Conservation (phyloP, 2,888 invertebrate genomes). For the Dynastes tityus region DNA sequence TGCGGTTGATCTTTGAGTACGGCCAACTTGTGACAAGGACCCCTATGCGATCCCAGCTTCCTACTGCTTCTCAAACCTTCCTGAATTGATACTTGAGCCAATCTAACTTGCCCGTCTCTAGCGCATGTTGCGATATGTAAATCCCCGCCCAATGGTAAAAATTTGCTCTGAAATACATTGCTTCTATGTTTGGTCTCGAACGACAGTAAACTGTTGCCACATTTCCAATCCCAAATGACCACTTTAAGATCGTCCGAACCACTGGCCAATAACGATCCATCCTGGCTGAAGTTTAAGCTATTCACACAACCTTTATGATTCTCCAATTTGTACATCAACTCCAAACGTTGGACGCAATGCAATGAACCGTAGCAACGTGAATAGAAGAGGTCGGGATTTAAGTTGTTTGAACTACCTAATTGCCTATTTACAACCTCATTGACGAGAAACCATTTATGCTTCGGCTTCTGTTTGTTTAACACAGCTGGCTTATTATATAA, state of each 20-base stretch:
- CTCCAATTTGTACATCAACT: slow-evolving; percentile 83
- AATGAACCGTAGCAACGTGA: slow-evolving; percentile 86
- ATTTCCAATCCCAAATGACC: slow-evolving; percentile 93
- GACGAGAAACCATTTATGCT: slow-evolving; percentile 78
- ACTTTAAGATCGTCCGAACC: slow-evolving; percentile 93
- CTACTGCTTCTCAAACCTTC: slow-evolving; percentile 71
- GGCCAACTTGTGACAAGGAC: slow-evolving; percentile 90
- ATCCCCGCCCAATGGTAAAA: slow-evolving; percentile 85
- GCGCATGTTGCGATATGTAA: slow-evolving; percentile 90
- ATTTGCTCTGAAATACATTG: slow-evolving; percentile 94
- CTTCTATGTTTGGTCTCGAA: slow-evolving; percentile 88
- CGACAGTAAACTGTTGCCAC: slow-evolving; percentile 76
- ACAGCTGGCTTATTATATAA: slow-evolving; percentile 69
- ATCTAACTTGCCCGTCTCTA: slow-evolving; percentile 88
- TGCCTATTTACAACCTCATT: slow-evolving; percentile 80
- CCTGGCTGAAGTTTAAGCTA: slow-evolving; percentile 90
- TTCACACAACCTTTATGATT: slow-evolving; percentile 94
- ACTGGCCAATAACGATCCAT: slow-evolving; percentile 84
- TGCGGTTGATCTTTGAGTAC: slow-evolving; percentile 84
- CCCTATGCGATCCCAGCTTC: slow-evolving; percentile 79
- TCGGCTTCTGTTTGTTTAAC: slow-evolving; percentile 76
- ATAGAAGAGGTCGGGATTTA: slow-evolving; percentile 75
- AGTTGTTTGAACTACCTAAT: slow-evolving; percentile 72
- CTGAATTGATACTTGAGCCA: slow-evolving; percentile 75
- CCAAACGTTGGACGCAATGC: slow-evolving; percentile 86